Percentiles rank a stretch among this genome's conserved stretches.
phyloP scores from a whole-genome alignment of 2,113 vertebrate species.

The Tupaia tana region DNA sequence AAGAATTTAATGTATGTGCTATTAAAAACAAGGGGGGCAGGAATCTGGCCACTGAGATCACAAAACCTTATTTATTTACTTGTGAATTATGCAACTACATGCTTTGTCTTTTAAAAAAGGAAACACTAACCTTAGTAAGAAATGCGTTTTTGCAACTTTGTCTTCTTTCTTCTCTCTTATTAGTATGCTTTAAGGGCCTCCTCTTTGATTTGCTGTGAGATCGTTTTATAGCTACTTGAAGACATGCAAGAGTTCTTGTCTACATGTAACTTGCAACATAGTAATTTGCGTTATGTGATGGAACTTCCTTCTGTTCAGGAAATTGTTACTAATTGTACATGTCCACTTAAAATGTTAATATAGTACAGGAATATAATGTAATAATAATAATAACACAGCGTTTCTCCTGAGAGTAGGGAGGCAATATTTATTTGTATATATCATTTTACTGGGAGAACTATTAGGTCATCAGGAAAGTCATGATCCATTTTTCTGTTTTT shows the following conservation, averaged over 20 bases:
- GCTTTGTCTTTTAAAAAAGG: conserved; percentile 64
- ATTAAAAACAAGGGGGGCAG: not conserved
- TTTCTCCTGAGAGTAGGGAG: not conserved
- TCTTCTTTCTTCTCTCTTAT: conserved; percentile 44
- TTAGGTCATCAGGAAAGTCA: too few relatives aligned
- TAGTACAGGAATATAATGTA: too few relatives aligned
- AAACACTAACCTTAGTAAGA: conserved; percentile 52
- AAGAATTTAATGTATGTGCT: not conserved
- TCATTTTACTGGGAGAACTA: conserved; percentile 33
- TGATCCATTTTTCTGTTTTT: too few relatives aligned
- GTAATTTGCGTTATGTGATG: not conserved
- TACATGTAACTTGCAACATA: conserved; percentile 1
- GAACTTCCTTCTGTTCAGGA: not conserved
- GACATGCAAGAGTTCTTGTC: conserved; percentile 61
- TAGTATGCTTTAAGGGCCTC: conserved; percentile 37
- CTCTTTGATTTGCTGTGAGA: conserved; percentile 68
- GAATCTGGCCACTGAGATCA: not conserved
- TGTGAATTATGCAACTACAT: conserved; percentile 62
- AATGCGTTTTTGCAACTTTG: conserved; percentile 26
- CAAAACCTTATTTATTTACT: conserved; percentile 32
- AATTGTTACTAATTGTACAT: not conserved
- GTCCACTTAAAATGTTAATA: not conserved
- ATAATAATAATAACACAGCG: not conserved
- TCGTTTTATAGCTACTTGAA: conserved; percentile 31
- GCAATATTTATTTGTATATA: conserved; percentile 13